phyloP scores from a whole-genome alignment of 2,113 vertebrate genomes.

The Delphinapterus leucas region DNA sequence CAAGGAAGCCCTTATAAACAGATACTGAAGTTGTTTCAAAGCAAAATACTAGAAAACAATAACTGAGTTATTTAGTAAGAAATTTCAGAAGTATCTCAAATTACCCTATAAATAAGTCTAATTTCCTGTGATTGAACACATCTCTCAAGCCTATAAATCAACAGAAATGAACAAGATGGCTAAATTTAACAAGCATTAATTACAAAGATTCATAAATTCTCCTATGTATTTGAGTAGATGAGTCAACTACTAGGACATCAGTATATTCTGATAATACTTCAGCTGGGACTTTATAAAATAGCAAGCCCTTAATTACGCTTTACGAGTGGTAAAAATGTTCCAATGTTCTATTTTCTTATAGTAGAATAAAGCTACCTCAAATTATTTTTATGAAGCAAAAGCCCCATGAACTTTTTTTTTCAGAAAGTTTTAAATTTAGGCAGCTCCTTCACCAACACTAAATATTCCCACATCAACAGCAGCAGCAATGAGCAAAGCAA shows the following conservation, averaged over 20 bases:
- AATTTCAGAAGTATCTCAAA: neutral
- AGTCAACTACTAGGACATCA: neutral
- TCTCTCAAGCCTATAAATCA: neutral
- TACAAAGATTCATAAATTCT: constrained; percentile 23
- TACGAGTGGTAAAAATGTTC: neutral
- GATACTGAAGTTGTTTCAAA: neutral
- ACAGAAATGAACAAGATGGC: neutral
- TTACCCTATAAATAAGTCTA: neutral
- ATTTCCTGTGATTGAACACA: neutral
- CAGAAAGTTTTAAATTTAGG: neutral
- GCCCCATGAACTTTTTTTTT: neutral
- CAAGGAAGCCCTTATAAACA: constrained; percentile 1
- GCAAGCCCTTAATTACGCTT: neutral
- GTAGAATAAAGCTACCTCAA: neutral
- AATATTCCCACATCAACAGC: neutral
- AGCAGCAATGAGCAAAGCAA: neutral
- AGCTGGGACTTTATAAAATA: neutral
- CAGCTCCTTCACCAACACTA: neutral
- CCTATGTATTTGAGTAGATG: neutral
- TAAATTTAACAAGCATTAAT: neutral
- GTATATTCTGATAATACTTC: neutral
- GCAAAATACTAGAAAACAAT: constrained; percentile 26
- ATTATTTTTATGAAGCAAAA: constrained; percentile 30
- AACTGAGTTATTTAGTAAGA: constrained; percentile 8
- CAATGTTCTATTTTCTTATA: neutral